phyloP scores from a whole-genome alignment of 2,888 invertebrate genomes.

The Caenorhabditis sp. region DNA sequence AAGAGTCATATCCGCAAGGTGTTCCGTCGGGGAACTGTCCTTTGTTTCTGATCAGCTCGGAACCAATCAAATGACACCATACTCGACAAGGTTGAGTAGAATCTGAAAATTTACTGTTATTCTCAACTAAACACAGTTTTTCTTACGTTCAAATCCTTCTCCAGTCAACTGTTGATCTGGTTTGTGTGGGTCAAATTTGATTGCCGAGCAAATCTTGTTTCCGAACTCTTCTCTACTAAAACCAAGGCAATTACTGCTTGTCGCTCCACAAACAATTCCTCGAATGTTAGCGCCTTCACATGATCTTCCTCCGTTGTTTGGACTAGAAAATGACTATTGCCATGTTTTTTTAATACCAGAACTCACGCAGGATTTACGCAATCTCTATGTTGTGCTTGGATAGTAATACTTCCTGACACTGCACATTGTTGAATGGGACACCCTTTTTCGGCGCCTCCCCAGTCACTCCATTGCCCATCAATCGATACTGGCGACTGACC shows the following conservation, averaged over 20 bases:
- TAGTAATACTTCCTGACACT: conserved; percentile 76
- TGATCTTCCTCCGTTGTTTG: conserved; percentile 81
- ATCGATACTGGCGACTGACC: conserved; percentile 66
- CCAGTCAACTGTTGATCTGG: conserved; percentile 82
- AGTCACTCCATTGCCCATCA: conserved; percentile 82
- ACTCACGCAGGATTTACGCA: conserved; percentile 82
- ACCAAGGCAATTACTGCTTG: conserved; percentile 68
- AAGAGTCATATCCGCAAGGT: conserved; percentile 79
- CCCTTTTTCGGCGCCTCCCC: conserved; percentile 76
- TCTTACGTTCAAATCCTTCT: conserved; percentile 79
- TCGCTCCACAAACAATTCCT: conserved; percentile 79
- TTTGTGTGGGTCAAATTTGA: conserved; percentile 76
- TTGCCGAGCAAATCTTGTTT: conserved; percentile 73
- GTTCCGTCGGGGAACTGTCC: conserved; percentile 83
- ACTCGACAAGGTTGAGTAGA: conserved; percentile 82
- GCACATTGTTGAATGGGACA: conserved; percentile 82
- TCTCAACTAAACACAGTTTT: not conserved
- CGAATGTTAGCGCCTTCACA: conserved; percentile 80
- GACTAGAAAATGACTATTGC: conserved; percentile 69
- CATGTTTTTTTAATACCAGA: not conserved
- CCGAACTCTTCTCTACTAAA: conserved; percentile 79
- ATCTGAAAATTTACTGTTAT: conserved; percentile 70
- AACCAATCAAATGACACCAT: conserved; percentile 82
- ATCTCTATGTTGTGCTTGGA: conserved; percentile 79
- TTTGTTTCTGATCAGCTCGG: conserved; percentile 82